A percentile compares a stretch with the other conserved stretches of the same genome.
Conservation (phyloP, 2,113 vertebrate genomes). For the Menidia beryllina region DNA sequence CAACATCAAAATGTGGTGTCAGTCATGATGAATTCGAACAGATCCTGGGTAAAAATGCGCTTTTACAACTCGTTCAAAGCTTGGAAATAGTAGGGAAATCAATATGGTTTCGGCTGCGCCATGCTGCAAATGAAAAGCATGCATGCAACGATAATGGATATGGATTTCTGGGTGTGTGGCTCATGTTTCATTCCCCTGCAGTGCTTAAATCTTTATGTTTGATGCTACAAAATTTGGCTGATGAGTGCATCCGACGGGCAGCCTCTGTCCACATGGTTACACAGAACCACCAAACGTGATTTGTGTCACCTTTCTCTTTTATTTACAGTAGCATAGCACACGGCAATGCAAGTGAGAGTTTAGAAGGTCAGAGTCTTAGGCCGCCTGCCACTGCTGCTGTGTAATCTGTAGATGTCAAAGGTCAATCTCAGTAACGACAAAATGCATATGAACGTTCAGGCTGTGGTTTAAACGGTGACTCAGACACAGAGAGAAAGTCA, state of each 20-base stretch:
- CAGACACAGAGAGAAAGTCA: conserved; percentile 9
- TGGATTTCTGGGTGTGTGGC: conserved; percentile 68
- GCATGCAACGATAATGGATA: conserved; percentile 72
- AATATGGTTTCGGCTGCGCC: conserved; percentile 53
- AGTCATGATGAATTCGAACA: conserved; percentile 36
- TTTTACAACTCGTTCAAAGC: conserved; percentile 51
- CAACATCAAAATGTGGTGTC: conserved; percentile 9
- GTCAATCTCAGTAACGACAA: conserved; percentile 19
- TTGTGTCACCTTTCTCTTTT: neutral
- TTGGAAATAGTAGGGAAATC: conserved; percentile 59
- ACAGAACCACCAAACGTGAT: neutral
- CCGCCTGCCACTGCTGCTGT: conserved; percentile 16
- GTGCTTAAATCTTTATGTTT: conserved; percentile 43
- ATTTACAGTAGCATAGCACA: neutral
- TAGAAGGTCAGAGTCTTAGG: conserved; percentile 1
- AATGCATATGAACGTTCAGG: conserved; percentile 30
- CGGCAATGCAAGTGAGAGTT: neutral
- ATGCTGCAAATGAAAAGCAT: conserved; percentile 69
- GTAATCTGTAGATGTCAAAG: conserved; percentile 45
- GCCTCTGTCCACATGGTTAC: conserved; percentile 29
- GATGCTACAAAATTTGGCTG: conserved; percentile 33
- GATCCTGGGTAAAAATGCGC: conserved; percentile 39
- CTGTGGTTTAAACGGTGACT: conserved; percentile 13
- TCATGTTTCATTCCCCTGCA: conserved; percentile 66
- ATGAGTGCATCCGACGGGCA: conserved; percentile 29